Base-by-base conservation (phyloP, 2,888 invertebrate genomes). In the Eupithecia abbreviata region DNA sequence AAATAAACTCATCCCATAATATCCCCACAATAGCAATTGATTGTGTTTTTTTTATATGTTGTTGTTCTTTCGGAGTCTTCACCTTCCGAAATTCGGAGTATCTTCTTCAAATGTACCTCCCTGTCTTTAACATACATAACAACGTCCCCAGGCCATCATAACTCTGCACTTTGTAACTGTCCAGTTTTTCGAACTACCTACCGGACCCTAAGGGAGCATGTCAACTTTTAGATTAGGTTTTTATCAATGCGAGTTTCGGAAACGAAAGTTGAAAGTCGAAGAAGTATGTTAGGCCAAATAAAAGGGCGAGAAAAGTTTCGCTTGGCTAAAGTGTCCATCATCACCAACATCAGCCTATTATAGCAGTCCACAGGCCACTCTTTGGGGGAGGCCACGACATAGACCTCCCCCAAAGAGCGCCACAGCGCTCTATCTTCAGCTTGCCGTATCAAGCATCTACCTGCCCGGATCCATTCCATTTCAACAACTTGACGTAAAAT, bases 221-320 rank as follows among this genome's bases (percentile, higher is more conserved):
- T 80, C 80, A 80, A 82, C 81, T 82, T 81, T 82, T 73, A 78
- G 81, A 82, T 81, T 79, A 78, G 79, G 79, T 80, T 82, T 82
- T 78, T 82, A 80, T 80, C 82, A 80, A 81, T 81, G 79, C 75
- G 80, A 79, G 73, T 81, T 82, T 78, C 70, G 72, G 68, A 66
- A 47, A 74, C 68, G 68, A 47, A 69, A 69, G 69, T 69, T 45
- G 65, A 71, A 78, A 73, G 73, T 51, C 45, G 51, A 65, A 71
- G 49, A 70, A 58, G 70, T 47, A 62, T 43, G 68, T 73, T 15
- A 42, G 71, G 9, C 55, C 4, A 55, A 62, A 69, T 66, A 71
- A 71, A 71, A 45, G 45, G 69, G n/a, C 45, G 12, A 18, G 69
- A 6, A 68, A 69, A 43, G 15, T 68, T 68, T 45, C 9, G 1